Percentiles rank a stretch among this genome's conserved stretches.
phyloP scores from a whole-genome alignment of 2,113 vertebrate genomes.

The Alaudala cheleensis region DNA sequence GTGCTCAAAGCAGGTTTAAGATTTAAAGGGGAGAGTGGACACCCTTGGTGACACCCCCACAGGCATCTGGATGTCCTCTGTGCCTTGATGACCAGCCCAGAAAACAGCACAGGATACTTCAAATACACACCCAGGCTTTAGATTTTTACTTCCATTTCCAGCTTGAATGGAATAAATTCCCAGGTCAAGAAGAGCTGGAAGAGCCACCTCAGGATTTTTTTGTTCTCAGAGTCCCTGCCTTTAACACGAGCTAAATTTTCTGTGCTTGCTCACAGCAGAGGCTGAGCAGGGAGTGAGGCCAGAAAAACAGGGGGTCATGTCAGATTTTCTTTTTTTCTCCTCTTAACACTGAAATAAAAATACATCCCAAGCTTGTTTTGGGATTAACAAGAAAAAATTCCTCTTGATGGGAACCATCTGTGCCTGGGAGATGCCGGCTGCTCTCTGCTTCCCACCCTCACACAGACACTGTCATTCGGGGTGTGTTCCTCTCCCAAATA shows the following conservation, averaged over 20 bases:
- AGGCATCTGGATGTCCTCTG: not conserved
- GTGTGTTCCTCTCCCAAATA: slow-evolving; percentile 32
- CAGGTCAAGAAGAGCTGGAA: not conserved
- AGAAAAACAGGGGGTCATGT: not conserved
- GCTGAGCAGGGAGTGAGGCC: not conserved
- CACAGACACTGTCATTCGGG: not conserved
- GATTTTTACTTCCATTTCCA: not conserved
- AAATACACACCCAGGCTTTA: not conserved
- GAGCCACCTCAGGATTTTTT: not conserved
- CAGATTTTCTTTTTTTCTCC: not conserved
- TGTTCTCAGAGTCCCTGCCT: not conserved
- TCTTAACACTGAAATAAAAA: slow-evolving; percentile 36
- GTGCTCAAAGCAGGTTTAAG: not conserved
- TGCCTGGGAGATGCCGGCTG: not conserved
- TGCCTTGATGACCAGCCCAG: not conserved
- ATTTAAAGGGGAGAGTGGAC: not conserved
- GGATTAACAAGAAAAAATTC: slow-evolving; percentile 23
- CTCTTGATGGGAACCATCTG: slow-evolving; percentile 62
- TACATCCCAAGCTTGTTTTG: slow-evolving; percentile 25
- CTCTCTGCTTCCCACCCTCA: slow-evolving; percentile 15
- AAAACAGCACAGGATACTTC: not conserved
- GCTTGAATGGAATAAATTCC: not conserved
- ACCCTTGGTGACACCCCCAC: not conserved
- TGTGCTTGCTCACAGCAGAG: not conserved
- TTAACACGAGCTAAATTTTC: not conserved